Percentiles rank a stretch among this genome's conserved stretches.
phyloP scores from a whole-genome alignment of 2,888 invertebrate species.

The Seira ritae region DNA sequence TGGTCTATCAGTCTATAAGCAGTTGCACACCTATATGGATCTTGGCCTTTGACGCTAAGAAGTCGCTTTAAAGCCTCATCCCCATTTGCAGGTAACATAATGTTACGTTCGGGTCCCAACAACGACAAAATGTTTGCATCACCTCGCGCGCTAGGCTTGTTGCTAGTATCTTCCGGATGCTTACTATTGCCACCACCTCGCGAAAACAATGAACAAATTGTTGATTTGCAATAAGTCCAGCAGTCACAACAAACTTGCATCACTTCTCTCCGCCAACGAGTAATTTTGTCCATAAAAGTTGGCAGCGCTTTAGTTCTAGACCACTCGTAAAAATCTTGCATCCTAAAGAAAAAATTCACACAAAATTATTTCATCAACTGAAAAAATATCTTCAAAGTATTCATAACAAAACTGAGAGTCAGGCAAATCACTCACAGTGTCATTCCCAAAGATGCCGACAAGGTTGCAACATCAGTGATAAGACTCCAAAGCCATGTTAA shows the following conservation, averaged over 20 bases:
- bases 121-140: conserved; percentile 68
- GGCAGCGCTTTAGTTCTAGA: conserved; percentile 66
- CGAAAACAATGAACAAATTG: conserved; percentile 25
- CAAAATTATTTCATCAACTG: not conserved
- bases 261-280: conserved; percentile 31
- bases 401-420: not conserved
- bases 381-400: conserved; percentile 9
- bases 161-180: conserved; percentile 20
- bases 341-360: conserved; percentile 28
- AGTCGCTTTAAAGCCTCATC: conserved; percentile 97
- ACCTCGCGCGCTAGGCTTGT: conserved; percentile 19
- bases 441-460: conserved; percentile 69
- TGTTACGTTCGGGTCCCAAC: conserved; percentile 82
- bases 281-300: conserved; percentile 36
- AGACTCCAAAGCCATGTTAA: conserved; percentile 72
- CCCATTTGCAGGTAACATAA: conserved; percentile 90
- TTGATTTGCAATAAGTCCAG: conserved; percentile 40
- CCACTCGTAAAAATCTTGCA: conserved; percentile 69
- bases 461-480: conserved; percentile 68
- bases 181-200: conserved; percentile 35
- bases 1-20: too few relatives aligned
- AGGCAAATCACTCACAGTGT: conserved; percentile 64
- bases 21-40: conserved; percentile 87
- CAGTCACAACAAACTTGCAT: conserved; percentile 22
- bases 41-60: conserved; percentile 94